A percentile compares a stretch with the other conserved stretches of the same genome.
Conservation (phyloP, 2,888 invertebrate genomes). For the Anorthoa munda region DNA sequence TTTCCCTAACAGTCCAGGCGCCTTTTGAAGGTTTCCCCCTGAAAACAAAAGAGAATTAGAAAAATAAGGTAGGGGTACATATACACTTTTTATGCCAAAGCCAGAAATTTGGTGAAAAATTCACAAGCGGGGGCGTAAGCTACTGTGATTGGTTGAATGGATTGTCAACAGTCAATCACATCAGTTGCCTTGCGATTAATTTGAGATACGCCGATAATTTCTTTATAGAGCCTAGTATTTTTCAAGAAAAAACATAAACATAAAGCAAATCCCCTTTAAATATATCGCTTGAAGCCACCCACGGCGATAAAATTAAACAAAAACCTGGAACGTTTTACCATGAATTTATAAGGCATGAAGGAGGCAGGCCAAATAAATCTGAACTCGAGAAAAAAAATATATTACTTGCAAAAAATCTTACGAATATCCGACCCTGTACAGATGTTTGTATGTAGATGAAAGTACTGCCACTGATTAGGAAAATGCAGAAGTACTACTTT, state of each 20-base stretch:
- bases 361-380: slow-evolving; percentile 63
- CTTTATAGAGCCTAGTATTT: not conserved
- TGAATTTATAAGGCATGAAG: slow-evolving; percentile 62
- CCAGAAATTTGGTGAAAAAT: no score
- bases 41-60: no score
- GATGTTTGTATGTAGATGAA: slow-evolving; percentile 74
- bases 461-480: slow-evolving; percentile 31
- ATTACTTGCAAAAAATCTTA: slow-evolving; percentile 67
- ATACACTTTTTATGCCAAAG: no score
- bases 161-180: not conserved
- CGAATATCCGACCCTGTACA: slow-evolving; percentile 67
- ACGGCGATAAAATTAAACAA: slow-evolving; percentile 58
- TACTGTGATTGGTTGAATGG: not conserved
- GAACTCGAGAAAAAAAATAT: slow-evolving; percentile 58
- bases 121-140: no score
- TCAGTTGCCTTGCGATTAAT: not conserved
- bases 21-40: no score
- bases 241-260: not conserved
- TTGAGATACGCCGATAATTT: not conserved
- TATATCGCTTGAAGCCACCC: slow-evolving; percentile 16
- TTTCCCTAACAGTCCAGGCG: no score
- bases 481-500: slow-evolving; percentile 29
- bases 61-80: no score
- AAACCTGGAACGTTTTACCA: slow-evolving; percentile 55
- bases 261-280: not conserved